Evolutionary conservation across 2,797 vertebrate species (phyloP).

Genomic region (Trematomus bernacchii): DNA sequence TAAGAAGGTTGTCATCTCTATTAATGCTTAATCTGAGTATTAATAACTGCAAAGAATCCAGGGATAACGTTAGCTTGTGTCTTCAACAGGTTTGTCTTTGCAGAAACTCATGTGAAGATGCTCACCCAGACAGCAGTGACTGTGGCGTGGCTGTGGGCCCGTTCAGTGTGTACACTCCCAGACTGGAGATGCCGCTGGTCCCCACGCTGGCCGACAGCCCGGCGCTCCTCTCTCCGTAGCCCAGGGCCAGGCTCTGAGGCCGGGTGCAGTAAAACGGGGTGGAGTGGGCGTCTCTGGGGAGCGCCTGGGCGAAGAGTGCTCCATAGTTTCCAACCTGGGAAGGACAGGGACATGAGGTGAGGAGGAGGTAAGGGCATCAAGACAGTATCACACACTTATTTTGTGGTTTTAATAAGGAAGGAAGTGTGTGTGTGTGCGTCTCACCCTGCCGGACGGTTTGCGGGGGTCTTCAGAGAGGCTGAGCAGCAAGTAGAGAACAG

Average conservation of each 20-base stretch:
- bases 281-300: conserved; percentile 95
- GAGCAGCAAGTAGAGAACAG: conserved; percentile 96
- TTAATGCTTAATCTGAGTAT: neutral
- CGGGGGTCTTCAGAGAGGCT: conserved; percentile 98
- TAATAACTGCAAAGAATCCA: neutral
- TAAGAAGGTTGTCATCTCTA: neutral
- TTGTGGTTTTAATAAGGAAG: neutral
- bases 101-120: neutral
- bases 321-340: conserved; percentile 91
- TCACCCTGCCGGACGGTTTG: conserved; percentile 91
- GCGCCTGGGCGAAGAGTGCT: conserved; percentile 92
- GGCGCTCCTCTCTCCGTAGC: conserved; percentile 87
- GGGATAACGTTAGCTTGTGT: neutral
- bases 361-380: neutral
- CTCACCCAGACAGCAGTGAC: conserved; percentile 92
- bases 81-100: neutral
- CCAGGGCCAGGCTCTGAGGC: conserved; percentile 93
- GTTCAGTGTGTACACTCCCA: conserved; percentile 90
- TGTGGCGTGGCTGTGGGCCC: conserved; percentile 91
- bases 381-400: neutral
- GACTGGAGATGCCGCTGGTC: conserved; percentile 95
- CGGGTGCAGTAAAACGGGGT: conserved; percentile 96
- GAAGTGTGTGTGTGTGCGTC: neutral
- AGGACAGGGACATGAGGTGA: neutral
- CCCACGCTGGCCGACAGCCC: conserved; percentile 88